phyloP scores from a whole-genome alignment of 2,888 invertebrate genomes.

The Himalopsyche kuldschensis region DNA sequence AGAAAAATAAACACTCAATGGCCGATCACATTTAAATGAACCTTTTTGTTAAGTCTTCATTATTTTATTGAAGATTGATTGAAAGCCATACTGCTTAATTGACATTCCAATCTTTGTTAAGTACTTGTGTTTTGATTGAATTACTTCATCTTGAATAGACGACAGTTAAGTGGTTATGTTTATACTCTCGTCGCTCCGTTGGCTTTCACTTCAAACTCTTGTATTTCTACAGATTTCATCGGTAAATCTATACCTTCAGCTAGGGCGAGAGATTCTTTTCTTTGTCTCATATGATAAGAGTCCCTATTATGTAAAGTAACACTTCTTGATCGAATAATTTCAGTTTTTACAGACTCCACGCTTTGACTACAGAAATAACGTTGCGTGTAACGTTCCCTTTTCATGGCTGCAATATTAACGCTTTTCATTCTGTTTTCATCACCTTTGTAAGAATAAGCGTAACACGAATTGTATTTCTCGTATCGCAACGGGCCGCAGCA shows the following conservation, averaged over 20 bases:
- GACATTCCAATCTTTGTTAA: neutral
- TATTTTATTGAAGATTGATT: neutral
- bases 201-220: conserved; percentile 27
- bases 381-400: conserved; percentile 35
- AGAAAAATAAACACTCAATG: neutral
- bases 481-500: conserved; percentile 44
- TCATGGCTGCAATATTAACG: conserved; percentile 31
- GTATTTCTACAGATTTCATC: conserved; percentile 22
- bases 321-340: conserved; percentile 36
- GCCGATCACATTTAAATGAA: neutral
- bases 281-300: conserved; percentile 31
- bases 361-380: conserved; percentile 35
- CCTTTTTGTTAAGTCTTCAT: neutral
- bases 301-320: conserved; percentile 34
- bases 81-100: neutral
- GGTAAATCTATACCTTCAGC: conserved; percentile 36
- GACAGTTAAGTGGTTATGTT: neutral
- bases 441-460: conserved; percentile 37
- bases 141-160: neutral
- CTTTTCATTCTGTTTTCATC: conserved; percentile 35
- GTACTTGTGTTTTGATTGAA: neutral
- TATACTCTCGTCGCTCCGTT: conserved; percentile 38
- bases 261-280: conserved; percentile 35
- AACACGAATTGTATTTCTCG: conserved; percentile 40
- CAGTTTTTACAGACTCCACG: conserved; percentile 33